Conservation (phyloP, 23 tunicate species). For the Trididemnum nubilum region DNA sequence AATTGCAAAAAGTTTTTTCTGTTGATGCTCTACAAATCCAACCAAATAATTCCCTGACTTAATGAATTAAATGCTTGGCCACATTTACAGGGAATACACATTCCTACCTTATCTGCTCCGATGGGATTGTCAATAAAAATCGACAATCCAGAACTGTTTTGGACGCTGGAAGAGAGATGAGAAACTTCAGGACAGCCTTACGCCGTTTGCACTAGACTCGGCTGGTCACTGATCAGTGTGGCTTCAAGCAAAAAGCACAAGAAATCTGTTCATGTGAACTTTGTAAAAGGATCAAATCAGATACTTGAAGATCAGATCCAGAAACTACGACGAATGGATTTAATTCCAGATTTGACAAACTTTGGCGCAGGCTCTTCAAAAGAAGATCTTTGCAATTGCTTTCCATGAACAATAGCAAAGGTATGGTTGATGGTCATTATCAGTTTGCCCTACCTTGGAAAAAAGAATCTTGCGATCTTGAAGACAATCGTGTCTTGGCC, state of each 20-base stretch:
- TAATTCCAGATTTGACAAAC: background rate
- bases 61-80: background rate
- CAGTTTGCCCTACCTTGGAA: slow-evolving; percentile 5
- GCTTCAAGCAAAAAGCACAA: background rate
- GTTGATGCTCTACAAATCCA: background rate
- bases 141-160: background rate
- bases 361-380: background rate
- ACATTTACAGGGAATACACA: background rate
- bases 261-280: background rate
- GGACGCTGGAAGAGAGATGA: background rate
- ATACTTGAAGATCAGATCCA: background rate
- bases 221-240: background rate
- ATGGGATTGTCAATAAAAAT: background rate
- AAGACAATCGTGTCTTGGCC: background rate
- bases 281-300: background rate
- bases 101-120: background rate
- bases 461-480: background rate
- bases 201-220: background rate
- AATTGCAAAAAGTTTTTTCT: background rate
- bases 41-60: background rate
- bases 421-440: background rate
- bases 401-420: background rate
- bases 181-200: background rate
- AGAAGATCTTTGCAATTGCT: background rate
- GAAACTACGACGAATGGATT: background rate